Evolutionary conservation across 2,113 vertebrate genomes (phyloP).

Genomic region (Nyctibius bracteatus): DNA sequence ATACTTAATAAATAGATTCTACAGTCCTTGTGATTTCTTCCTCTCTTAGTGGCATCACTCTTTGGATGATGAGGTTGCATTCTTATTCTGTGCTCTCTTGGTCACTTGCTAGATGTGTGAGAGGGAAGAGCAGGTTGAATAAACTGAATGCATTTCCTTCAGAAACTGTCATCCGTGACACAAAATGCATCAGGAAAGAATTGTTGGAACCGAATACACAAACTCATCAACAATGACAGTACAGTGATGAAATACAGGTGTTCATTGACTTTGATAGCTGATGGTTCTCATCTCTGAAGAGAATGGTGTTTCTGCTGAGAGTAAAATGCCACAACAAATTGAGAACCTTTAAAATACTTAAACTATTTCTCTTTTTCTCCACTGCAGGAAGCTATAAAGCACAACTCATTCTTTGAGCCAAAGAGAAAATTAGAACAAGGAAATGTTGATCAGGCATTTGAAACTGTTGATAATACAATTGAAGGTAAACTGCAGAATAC

Average conservation of each 20-base stretch:
- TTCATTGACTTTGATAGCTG: background rate
- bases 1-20: background rate
- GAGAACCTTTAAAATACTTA: background rate
- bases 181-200: background rate
- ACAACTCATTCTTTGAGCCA: slow-evolving; percentile 67
- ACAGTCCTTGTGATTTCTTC: background rate
- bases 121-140: background rate
- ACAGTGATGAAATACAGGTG: background rate
- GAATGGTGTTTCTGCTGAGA: background rate
- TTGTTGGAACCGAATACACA: background rate
- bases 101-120: background rate
- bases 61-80: background rate
- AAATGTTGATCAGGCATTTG: slow-evolving; percentile 71
- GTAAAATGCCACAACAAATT: background rate
- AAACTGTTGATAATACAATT: slow-evolving; percentile 66
- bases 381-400: slow-evolving; percentile 70
- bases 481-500: slow-evolving; percentile 67
- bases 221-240: background rate
- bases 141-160: background rate
- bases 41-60: background rate
- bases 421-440: slow-evolving; percentile 70
- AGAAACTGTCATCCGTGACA: background rate
- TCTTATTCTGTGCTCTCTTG: background rate
- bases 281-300: background rate
- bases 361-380: background rate